Percentiles rank a stretch among this genome's conserved stretches.
phyloP scores from a whole-genome alignment of 2,888 invertebrate genomes.

The Morpho deidamia region DNA sequence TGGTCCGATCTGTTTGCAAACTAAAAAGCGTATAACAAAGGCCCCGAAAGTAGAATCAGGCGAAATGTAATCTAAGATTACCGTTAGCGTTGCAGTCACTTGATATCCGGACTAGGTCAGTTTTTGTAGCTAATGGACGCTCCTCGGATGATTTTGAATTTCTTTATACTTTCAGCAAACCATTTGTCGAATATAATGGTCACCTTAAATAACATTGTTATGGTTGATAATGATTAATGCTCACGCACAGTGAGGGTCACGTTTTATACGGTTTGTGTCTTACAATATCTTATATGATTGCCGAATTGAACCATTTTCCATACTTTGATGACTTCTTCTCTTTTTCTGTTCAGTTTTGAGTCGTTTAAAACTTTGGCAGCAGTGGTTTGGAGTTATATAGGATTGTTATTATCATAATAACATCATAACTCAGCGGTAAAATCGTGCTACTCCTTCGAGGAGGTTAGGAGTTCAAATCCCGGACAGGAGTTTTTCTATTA shows the following conservation, averaged over 20 bases:
- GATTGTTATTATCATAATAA: too few relatives aligned
- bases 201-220: background rate
- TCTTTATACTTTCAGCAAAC: slow-evolving; percentile 16
- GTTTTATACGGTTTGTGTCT: background rate
- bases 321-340: background rate
- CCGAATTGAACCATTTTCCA: background rate
- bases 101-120: slow-evolving; percentile 71
- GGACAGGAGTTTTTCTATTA: too few relatives aligned
- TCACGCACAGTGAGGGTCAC: background rate
- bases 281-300: background rate
- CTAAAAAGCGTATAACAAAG: slow-evolving; percentile 49
- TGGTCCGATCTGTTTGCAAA: slow-evolving; percentile 35
- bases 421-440: too few relatives aligned
- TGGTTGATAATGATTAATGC: background rate
- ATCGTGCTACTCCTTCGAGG: too few relatives aligned
- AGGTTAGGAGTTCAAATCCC: too few relatives aligned
- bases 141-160: slow-evolving; percentile 19
- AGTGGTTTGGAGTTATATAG: too few relatives aligned
- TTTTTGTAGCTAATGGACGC: slow-evolving; percentile 48
- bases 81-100: slow-evolving; percentile 70
- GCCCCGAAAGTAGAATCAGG: slow-evolving; percentile 53
- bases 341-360: too few relatives aligned
- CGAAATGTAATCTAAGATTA: slow-evolving; percentile 63
- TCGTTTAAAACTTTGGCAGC: too few relatives aligned
- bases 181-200: slow-evolving; percentile 6